Evolutionary conservation across 1,140 invertebrate genomes (phyloP).

Genomic region (Pseudobourletiella spinata): DNA sequence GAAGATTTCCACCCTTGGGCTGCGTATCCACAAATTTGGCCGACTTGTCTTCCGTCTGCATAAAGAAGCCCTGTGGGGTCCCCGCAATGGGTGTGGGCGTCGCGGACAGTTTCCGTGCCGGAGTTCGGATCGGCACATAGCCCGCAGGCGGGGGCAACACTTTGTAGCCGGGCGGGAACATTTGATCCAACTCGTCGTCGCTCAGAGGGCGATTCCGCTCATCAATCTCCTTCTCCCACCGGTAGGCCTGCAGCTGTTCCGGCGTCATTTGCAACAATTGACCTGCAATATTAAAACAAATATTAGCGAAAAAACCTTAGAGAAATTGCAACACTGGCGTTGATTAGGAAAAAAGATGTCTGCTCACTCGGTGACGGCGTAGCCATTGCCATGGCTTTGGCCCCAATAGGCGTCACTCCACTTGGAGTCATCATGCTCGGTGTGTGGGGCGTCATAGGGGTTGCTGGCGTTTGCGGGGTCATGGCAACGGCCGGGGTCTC

Average conservation of each 20-base stretch:
- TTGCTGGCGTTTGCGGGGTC: slow-evolving; percentile 55
- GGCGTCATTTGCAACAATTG: slow-evolving; percentile 97
- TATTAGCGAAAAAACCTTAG: too few relatives aligned
- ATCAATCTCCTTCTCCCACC: slow-evolving; percentile 99
- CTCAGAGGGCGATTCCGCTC: slow-evolving; percentile 90
- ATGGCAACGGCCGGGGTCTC: slow-evolving; percentile 75
- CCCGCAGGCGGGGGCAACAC: slow-evolving; percentile 88
- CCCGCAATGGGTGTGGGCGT: slow-evolving; percentile 94
- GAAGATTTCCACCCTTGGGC: slow-evolving; percentile 81
- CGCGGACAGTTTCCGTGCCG: slow-evolving; percentile 90
- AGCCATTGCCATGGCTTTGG: slow-evolving; percentile 94
- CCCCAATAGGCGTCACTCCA: slow-evolving; percentile 82
- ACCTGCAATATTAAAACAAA: slow-evolving; percentile 39
- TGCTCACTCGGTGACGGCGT: slow-evolving; percentile 81
- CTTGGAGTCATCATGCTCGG: slow-evolving; percentile 57
- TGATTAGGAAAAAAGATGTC: too few relatives aligned
- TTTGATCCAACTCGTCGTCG: slow-evolving; percentile 93
- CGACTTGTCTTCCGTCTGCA: slow-evolving; percentile 73
- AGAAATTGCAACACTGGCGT: too few relatives aligned
- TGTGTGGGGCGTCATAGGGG: slow-evolving; percentile 49
- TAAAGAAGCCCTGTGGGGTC: slow-evolving; percentile 91
- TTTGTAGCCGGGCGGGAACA: slow-evolving; percentile 98
- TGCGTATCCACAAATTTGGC: slow-evolving; percentile 91
- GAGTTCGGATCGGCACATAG: slow-evolving; percentile 95
- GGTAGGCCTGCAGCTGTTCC: slow-evolving; percentile 93